Evolutionary conservation across 2,797 vertebrate genomes (phyloP).

Genomic region (Myotis planiceps): DNA sequence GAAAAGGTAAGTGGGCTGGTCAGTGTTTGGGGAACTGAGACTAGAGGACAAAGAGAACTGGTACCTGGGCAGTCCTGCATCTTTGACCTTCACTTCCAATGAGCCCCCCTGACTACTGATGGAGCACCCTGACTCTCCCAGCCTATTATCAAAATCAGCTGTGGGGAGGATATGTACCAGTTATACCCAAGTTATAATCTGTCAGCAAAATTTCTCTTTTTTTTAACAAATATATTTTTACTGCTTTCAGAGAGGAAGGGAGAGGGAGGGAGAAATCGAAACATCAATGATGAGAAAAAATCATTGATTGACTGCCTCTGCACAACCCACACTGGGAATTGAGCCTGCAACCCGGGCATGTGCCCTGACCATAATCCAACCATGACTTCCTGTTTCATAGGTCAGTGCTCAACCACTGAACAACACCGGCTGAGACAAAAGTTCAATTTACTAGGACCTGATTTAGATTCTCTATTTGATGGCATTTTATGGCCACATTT

Average conservation of each 20-base stretch:
- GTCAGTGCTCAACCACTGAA: too few species aligned
- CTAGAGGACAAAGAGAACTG: neutral
- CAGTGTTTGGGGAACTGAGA: neutral
- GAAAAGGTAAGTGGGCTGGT: constrained; percentile 71
- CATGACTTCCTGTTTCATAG: too few species aligned
- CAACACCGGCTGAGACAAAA: neutral
- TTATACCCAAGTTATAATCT: neutral
- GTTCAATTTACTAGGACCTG: neutral
- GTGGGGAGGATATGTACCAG: neutral
- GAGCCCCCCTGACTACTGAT: neutral
- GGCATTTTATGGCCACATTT: neutral
- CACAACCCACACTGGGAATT: too few species aligned
- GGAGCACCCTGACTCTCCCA: neutral
- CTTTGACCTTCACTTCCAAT: neutral
- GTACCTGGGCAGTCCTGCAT: neutral
- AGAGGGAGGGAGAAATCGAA: too few species aligned
- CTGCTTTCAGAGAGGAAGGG: too few species aligned
- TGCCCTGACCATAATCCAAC: too few species aligned
- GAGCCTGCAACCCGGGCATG: too few species aligned
- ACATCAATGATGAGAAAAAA: too few species aligned
- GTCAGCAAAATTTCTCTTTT: neutral
- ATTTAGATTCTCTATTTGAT: neutral
- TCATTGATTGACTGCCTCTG: too few species aligned
- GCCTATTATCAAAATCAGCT: neutral
- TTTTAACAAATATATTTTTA: too few species aligned